Conservation (phyloP, 2,113 vertebrate genomes). For the Muscicapa adusta region DNA sequence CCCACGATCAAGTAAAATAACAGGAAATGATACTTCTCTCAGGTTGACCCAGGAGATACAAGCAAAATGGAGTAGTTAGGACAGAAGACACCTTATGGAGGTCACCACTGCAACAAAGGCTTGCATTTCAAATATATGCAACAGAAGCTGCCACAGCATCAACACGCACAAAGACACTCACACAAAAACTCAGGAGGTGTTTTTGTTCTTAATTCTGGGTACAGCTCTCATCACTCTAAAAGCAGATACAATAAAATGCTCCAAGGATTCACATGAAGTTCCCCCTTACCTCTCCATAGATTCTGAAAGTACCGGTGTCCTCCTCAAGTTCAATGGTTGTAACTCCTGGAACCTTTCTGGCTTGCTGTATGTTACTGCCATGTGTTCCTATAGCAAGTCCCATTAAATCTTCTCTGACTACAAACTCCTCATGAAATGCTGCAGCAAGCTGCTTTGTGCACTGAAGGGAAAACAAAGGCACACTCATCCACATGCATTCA, state of each 20-base stretch:
- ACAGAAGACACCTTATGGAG: background rate
- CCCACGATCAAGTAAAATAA: background rate
- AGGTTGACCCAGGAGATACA: accelerated
- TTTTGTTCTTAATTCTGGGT: background rate
- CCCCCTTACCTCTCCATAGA: constrained; percentile 80
- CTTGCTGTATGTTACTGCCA: constrained; percentile 83
- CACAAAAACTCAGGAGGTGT: background rate
- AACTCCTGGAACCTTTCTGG: constrained; percentile 82
- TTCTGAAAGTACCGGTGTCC: constrained; percentile 81
- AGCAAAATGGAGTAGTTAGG: background rate
- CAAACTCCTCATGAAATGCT: constrained; percentile 83
- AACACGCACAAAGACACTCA: accelerated
- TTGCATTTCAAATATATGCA: background rate
- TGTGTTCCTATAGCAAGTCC: constrained; percentile 84
- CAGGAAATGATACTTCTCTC: background rate
- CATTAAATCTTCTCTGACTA: constrained; percentile 86
- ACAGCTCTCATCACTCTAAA: background rate
- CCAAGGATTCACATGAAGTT: background rate
- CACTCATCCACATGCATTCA: background rate
- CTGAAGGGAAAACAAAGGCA: constrained; percentile 47
- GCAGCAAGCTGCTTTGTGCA: constrained; percentile 83
- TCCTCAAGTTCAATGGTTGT: constrained; percentile 83
- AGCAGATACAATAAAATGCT: background rate
- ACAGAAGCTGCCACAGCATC: background rate
- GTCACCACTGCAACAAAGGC: background rate